Conservation (phyloP, 35 echinoderm and acorn worm genomes). For the Amphiura filiformis region DNA sequence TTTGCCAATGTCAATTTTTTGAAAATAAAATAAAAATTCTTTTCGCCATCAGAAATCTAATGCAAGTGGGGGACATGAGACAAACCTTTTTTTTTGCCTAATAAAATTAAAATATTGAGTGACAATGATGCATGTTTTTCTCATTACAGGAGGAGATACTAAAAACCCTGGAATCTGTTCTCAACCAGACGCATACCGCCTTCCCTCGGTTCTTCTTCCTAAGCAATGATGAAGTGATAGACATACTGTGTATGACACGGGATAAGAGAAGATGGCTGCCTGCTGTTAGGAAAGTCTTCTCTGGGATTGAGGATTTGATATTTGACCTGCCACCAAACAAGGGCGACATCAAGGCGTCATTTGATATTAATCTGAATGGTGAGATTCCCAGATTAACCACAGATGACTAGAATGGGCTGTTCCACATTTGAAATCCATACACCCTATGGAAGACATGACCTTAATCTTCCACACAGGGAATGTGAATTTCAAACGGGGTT, state of each 20-base stretch:
- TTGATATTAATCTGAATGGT: conserved; percentile 94
- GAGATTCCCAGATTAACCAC: background rate
- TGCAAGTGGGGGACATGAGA: no score
- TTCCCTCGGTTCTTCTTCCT: conserved; percentile 87
- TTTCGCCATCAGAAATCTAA: no score
- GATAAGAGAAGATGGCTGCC: conserved; percentile 77
- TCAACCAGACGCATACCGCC: conserved; percentile 45
- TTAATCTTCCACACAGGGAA: no score
- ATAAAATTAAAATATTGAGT: no score
- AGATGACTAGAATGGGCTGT: no score
- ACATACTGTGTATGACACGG: conserved; percentile 58
- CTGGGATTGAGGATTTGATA: conserved; percentile 46
- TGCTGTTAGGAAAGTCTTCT: conserved; percentile 62
- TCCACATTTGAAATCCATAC: no score
- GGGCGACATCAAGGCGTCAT: conserved; percentile 34
- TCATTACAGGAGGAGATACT: conserved; percentile 85
- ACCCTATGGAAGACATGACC: no score
- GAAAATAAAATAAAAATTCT: no score
- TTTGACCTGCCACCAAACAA: conserved; percentile 46
- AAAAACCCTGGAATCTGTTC: conserved; percentile 35
- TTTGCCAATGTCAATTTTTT: no score
- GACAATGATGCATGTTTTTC: no score
- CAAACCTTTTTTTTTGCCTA: no score
- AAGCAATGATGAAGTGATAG: conserved; percentile 80
- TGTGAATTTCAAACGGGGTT: no score